phyloP scores from a whole-genome alignment of 1,140 invertebrate species.

The Apis mellifera region DNA sequence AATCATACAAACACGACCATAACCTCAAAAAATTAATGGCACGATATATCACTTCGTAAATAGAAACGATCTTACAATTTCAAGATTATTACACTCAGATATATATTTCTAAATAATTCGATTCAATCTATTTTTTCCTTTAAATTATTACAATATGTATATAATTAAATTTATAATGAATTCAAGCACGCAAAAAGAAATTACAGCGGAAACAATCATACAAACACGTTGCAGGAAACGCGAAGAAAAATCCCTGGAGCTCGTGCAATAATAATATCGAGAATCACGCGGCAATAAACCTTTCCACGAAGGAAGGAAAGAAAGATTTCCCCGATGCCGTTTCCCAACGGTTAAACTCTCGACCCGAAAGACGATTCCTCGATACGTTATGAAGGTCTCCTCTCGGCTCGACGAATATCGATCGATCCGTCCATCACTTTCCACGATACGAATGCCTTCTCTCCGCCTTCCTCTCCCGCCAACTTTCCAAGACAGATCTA shows the following conservation, averaged over 20 bases:
- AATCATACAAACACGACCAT: no score
- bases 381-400: neutral
- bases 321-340: conserved; percentile 28
- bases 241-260: neutral
- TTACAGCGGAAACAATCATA: no score
- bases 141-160: no score
- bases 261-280: conserved; percentile 3
- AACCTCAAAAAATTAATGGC: neutral
- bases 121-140: no score
- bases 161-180: no score
- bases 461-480: neutral
- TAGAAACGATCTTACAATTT: no score
- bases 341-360: neutral
- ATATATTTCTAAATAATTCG: no score
- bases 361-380: neutral
- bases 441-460: neutral
- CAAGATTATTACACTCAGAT: no score
- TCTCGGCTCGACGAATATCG: conserved; percentile 15
- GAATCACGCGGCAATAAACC: conserved; percentile 3
- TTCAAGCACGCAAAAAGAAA: no score
- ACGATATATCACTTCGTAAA: no score
- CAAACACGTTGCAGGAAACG: no score
- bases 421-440: neutral
- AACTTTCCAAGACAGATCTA: conserved; percentile 4
- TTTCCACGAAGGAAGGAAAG: neutral